phyloP scores from a whole-genome alignment of 2,113 vertebrate species.

The Lagenorhynchus albirostris region DNA sequence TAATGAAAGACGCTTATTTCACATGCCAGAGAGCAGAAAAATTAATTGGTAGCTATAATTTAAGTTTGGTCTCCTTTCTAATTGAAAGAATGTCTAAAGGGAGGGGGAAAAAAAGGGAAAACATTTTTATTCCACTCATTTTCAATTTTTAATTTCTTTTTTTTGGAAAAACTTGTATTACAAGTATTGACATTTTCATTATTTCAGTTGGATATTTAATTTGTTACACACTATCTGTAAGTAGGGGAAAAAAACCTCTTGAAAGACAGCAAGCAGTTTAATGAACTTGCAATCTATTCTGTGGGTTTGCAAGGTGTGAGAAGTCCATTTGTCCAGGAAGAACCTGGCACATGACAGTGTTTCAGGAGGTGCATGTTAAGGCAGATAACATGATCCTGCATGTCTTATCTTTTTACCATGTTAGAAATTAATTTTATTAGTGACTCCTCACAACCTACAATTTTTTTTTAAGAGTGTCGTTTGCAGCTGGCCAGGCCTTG shows the following conservation, averaged over 20 bases:
- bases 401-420: not conserved
- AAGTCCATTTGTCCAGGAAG: not conserved
- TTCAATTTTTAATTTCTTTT: constrained; percentile 46
- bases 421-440: constrained; percentile 25
- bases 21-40: constrained; percentile 70
- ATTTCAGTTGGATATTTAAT: constrained; percentile 47
- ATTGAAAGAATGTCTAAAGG: constrained; percentile 73
- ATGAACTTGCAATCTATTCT: not conserved
- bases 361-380: not conserved
- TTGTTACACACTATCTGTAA: not conserved
- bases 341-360: not conserved
- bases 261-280: not conserved
- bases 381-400: not conserved
- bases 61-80: constrained; percentile 66
- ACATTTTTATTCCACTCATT: constrained; percentile 59
- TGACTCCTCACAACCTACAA: not conserved
- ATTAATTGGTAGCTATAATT: constrained; percentile 75
- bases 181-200: constrained; percentile 69
- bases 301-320: not conserved
- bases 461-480: not conserved
- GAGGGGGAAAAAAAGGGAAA: not conserved
- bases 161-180: constrained; percentile 59
- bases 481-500: not conserved
- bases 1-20: constrained; percentile 72
- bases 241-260: not conserved